Percentiles rank a stretch among this genome's conserved stretches.
Evolutionary conservation across 1,140 invertebrate genomes (phyloP).

Genomic region (Panonychus citri): DNA sequence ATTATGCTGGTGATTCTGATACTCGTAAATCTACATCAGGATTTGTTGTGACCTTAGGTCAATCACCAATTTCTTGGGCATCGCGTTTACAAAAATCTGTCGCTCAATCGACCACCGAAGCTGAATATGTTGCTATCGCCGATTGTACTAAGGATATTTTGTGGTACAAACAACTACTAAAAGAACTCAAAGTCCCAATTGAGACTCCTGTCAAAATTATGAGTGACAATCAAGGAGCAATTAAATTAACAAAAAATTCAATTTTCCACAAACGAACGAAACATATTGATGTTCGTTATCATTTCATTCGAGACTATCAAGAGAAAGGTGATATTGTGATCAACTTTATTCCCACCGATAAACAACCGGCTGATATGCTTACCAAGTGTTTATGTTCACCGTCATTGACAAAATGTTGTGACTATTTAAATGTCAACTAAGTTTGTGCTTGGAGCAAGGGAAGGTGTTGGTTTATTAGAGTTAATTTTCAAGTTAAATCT

Average conservation of each 20-base stretch:
- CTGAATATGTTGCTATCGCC: conserved; percentile 6
- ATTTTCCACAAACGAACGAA: neutral
- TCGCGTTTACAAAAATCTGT: neutral
- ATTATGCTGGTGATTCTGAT: neutral
- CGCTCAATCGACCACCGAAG: conserved; percentile 9
- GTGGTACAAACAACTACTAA: conserved; percentile 3
- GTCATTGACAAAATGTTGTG: neutral
- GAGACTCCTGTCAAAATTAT: neutral
- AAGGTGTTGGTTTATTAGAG: too few species aligned
- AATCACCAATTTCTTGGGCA: neutral
- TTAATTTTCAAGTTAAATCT: too few species aligned
- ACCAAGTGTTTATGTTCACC: conserved; percentile 17
- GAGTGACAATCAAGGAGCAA: neutral
- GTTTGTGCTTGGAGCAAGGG: too few species aligned
- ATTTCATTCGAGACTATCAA: conserved; percentile 10
- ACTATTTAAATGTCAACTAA: too few species aligned
- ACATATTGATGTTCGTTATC: conserved; percentile 1
- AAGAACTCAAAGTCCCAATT: neutral
- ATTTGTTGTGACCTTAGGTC: neutral
- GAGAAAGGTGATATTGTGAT: conserved; percentile 5
- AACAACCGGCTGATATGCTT: conserved; percentile 20
- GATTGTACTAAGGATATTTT: conserved; percentile 6
- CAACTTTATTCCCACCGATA: conserved; percentile 1
- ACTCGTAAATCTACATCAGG: neutral
- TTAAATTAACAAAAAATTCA: neutral